Percentiles rank a stretch among this genome's conserved stretches.
Conservation (phyloP, 2,888 invertebrate genomes). For the Hyalella azteca region DNA sequence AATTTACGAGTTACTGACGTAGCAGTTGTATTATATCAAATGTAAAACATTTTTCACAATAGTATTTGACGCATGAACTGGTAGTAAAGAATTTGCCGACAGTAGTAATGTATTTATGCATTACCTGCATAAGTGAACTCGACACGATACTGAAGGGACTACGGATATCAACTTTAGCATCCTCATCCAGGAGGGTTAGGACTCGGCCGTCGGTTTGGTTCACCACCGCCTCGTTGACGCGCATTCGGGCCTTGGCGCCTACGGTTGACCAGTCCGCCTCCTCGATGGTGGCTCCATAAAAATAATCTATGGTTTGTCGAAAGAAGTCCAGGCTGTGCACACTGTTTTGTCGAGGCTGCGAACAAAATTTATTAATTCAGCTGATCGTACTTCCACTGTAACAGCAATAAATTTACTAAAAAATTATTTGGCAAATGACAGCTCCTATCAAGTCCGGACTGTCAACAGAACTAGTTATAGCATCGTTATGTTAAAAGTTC, state of each 20-base stretch:
- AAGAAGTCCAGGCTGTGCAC: conserved; percentile 84
- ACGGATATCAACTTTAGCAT: conserved; percentile 39
- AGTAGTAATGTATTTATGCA: background rate
- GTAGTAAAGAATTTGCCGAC: too few species aligned
- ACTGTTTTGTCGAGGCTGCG: conserved; percentile 67
- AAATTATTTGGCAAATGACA: too few species aligned
- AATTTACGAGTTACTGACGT: too few species aligned
- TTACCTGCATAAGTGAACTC: conserved; percentile 50
- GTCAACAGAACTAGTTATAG: too few species aligned
- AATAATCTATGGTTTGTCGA: conserved; percentile 84
- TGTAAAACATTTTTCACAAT: too few species aligned
- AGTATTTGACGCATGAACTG: too few species aligned
- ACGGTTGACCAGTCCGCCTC: conserved; percentile 83
- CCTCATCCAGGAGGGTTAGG: conserved; percentile 39
- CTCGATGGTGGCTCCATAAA: conserved; percentile 85
- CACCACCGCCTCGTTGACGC: conserved; percentile 74
- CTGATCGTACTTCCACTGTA: too few species aligned
- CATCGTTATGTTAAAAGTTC: too few species aligned
- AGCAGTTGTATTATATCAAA: too few species aligned
- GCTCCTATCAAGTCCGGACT: too few species aligned
- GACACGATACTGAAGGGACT: conserved; percentile 50
- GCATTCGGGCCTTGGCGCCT: conserved; percentile 70
- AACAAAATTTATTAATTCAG: too few species aligned
- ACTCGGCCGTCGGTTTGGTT: conserved; percentile 79
- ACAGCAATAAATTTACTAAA: too few species aligned